Percentiles rank a stretch among this genome's conserved stretches.
These are phyloP conservation scores for Elanus axillaris DNA, from an alignment of 2,113 vertebrate species.

Conservation along the genomic window DNA sequence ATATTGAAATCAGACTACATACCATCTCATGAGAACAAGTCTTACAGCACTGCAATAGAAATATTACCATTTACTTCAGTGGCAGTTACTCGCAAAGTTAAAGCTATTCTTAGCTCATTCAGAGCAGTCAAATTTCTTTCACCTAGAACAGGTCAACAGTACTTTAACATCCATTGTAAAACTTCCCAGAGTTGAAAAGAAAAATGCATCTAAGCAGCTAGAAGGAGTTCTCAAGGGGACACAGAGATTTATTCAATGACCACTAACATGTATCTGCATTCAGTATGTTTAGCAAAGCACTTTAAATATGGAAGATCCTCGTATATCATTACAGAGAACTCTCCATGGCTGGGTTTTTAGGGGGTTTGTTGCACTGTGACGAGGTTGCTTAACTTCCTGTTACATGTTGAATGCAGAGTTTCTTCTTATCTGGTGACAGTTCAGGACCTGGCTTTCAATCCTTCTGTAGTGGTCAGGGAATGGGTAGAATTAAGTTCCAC, in stretches of 20 bases:
- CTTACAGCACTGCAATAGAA: neutral
- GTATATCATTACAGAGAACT: neutral
- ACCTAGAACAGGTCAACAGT: neutral
- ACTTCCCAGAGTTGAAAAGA: neutral
- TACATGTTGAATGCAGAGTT: neutral
- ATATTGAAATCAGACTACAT: slow-evolving; percentile 2
- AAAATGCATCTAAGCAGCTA: neutral
- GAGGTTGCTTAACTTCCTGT: neutral
- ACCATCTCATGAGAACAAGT: neutral
- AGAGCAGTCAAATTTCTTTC: neutral
- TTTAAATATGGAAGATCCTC: neutral
- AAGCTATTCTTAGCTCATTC: slow-evolving; percentile 19
- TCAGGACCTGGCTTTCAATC: neutral
- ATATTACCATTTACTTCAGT: neutral
- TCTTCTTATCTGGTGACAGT: neutral
- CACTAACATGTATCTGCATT: neutral
- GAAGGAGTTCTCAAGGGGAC: neutral
- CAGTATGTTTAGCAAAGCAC: neutral
- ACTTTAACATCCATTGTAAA: neutral
- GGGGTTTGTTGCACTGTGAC: neutral
- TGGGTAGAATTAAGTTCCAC: neutral
- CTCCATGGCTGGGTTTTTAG: neutral
- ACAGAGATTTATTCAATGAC: neutral
- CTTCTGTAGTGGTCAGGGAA: neutral
- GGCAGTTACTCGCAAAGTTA: neutral